A percentile compares a stretch with the other conserved stretches of the same genome.
Conservation (phyloP, 1,140 invertebrate genomes). For the Drosophila bipectinata region DNA sequence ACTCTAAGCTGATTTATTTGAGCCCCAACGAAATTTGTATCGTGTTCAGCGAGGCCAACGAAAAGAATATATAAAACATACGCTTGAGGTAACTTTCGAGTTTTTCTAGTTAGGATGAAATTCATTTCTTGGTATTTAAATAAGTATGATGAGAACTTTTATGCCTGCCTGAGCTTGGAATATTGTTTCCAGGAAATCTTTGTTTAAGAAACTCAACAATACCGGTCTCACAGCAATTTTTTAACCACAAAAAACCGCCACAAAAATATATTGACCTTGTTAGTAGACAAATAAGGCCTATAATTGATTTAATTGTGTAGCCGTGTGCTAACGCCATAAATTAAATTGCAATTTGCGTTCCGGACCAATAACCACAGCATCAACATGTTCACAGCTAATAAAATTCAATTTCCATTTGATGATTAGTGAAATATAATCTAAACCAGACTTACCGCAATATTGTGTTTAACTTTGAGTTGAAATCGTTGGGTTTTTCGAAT, state of each 20-base stretch:
- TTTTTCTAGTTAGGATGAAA: constrained; percentile 4
- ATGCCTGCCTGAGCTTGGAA: background rate
- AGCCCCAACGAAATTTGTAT: constrained; percentile 68
- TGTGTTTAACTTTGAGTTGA: constrained; percentile 24
- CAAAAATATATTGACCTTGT: background rate
- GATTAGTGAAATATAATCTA: constrained; percentile 43
- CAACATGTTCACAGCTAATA: constrained; percentile 40
- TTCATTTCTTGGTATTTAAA: constrained; percentile 3
- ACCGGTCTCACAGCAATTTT: too few species aligned
- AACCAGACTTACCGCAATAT: constrained; percentile 44
- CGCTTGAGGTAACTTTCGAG: constrained; percentile 16
- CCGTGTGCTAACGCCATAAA: constrained; percentile 70
- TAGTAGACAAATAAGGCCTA: background rate
- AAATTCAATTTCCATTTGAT: constrained; percentile 29
- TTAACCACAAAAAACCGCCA: background rate
- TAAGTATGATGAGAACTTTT: background rate
- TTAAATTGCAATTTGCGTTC: constrained; percentile 64
- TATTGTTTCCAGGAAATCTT: background rate
- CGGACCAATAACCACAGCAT: constrained; percentile 42
- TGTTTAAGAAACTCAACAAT: too few species aligned
- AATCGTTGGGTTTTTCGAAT: constrained; percentile 5
- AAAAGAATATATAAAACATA: constrained; percentile 17
- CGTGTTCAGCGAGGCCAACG: constrained; percentile 55
- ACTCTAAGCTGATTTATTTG: constrained; percentile 70
- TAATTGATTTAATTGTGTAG: constrained; percentile 17